These are phyloP conservation scores for Antennarius maculatus DNA, from an alignment of 2,797 vertebrate genomes.

Conservation along the genomic window DNA sequence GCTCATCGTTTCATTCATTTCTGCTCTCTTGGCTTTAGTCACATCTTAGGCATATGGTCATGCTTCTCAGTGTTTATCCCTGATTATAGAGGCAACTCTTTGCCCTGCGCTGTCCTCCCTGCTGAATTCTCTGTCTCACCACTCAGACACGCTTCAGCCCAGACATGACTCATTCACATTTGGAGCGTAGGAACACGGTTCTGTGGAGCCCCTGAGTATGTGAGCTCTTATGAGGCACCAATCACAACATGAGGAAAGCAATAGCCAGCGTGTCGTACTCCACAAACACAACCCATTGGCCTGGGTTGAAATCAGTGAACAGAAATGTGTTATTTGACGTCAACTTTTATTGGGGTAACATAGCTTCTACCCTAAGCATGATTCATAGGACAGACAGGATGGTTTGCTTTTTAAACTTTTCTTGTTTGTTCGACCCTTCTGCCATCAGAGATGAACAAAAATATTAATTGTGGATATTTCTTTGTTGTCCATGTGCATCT, in stretches of 20 bases:
- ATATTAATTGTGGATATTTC: constrained; percentile 19
- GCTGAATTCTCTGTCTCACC: constrained; percentile 75
- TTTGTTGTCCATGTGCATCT: constrained; percentile 35
- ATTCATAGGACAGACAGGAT: constrained; percentile 48
- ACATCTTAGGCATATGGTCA: constrained; percentile 78
- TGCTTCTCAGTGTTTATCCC: constrained; percentile 80
- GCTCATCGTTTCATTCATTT: constrained; percentile 71
- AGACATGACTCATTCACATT: constrained; percentile 78
- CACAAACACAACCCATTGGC: constrained; percentile 68
- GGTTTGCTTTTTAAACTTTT: constrained; percentile 16
- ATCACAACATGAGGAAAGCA: constrained; percentile 41
- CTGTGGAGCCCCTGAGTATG: constrained; percentile 55
- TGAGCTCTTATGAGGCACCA: constrained; percentile 56
- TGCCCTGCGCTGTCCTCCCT: constrained; percentile 65
- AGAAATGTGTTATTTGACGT: constrained; percentile 50
- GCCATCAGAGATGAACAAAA: constrained; percentile 44
- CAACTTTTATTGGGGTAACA: constrained; percentile 58
- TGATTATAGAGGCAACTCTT: constrained; percentile 79
- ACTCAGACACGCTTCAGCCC: constrained; percentile 77
- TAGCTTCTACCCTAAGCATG: constrained; percentile 37
- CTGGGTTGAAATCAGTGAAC: constrained; percentile 64
- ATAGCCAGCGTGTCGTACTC: constrained; percentile 46
- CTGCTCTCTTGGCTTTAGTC: constrained; percentile 69
- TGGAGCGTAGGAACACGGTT: constrained; percentile 59
- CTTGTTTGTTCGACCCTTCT: constrained; percentile 58